Evolutionary conservation across 2,888 invertebrate genomes (phyloP).

Genomic region (Eugnorisma glareosa): DNA sequence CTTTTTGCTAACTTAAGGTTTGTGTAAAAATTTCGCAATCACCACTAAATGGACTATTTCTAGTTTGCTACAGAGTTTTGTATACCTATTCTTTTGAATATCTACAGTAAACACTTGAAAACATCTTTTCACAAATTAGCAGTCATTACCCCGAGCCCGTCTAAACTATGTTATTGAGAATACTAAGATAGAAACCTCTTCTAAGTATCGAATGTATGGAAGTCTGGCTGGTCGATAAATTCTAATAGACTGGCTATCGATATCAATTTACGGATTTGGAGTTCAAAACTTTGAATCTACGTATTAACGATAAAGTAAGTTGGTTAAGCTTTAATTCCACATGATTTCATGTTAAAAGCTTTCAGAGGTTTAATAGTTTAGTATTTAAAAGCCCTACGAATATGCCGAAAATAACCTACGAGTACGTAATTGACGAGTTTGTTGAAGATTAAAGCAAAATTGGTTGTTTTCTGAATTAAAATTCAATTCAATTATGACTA

Average conservation of each 20-base stretch:
- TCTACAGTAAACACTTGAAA: constrained; percentile 7
- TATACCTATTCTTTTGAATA: not conserved
- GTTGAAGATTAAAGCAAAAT: not conserved
- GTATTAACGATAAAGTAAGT: constrained; percentile 41
- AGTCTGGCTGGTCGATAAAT: constrained; percentile 26
- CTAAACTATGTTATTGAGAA: not conserved
- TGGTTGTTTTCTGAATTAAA: not conserved
- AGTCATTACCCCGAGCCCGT: not conserved
- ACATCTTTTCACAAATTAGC: not conserved
- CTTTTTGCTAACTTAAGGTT: not conserved
- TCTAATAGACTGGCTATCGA: constrained; percentile 34
- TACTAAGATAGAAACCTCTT: constrained; percentile 3
- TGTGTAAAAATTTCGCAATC: not conserved
- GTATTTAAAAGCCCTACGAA: constrained; percentile 1
- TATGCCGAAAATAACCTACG: not conserved
- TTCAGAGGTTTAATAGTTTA: constrained; percentile 36
- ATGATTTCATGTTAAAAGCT: constrained; percentile 45
- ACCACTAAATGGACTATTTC: not conserved
- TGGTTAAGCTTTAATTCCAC: constrained; percentile 33
- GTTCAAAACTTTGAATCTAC: constrained; percentile 46
- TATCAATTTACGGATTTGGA: constrained; percentile 48
- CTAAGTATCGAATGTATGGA: constrained; percentile 11
- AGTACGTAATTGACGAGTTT: not conserved
- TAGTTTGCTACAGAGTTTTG: not conserved
- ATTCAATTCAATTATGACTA: not conserved